Base-by-base conservation (phyloP, 2,888 invertebrate genomes). In the Chaitophorus viminalis region DNA sequence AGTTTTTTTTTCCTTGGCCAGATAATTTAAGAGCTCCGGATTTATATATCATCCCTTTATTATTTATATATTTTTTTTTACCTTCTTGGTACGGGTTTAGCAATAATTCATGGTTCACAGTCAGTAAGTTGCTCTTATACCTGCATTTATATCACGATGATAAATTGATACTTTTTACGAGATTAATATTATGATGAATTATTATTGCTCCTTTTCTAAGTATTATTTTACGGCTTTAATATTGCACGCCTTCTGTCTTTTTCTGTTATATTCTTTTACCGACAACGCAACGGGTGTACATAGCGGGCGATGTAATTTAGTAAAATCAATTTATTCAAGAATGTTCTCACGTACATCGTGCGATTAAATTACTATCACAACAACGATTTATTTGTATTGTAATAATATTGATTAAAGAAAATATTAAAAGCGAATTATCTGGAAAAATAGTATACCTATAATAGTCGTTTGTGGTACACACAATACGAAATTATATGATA, bases 111-210 rank as follows among this genome's bases (percentile, higher is more conserved):
- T 74, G 74, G 36, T 39, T 21, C 39, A 6, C 74, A 5, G 83
- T 75, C 70, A 2, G 36, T 74, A 75, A 83, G 74, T 60, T 74
- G 33, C 72, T 54, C 33, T 72, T 70, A n/a, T n/a, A 72, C 52
- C 52, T 82, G 33, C 33, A 17, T 52, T 72, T 82, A 72, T 54
- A 36, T 39, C 25, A 39, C 25, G 25, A 77, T 85, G 76, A 85
- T 85, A 85, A 77, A 85, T 85, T 85, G 46, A n/a, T 85, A 77
- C 68, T 77, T 77, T 85, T 77, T 77, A 74, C n/a, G 46, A 68
- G 46, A 85, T 85, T 54, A 54, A 54, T 54, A 54, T 54, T 85
- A 85, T 39, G 31, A 77, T 85, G 68, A 85, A 85, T 77, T 85
- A 85, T 77, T 85, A 85, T 52, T 60, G 31, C 36, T 74, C 29